phyloP scores from a whole-genome alignment of 1,140 invertebrate species.

The Brachionus rubens region DNA sequence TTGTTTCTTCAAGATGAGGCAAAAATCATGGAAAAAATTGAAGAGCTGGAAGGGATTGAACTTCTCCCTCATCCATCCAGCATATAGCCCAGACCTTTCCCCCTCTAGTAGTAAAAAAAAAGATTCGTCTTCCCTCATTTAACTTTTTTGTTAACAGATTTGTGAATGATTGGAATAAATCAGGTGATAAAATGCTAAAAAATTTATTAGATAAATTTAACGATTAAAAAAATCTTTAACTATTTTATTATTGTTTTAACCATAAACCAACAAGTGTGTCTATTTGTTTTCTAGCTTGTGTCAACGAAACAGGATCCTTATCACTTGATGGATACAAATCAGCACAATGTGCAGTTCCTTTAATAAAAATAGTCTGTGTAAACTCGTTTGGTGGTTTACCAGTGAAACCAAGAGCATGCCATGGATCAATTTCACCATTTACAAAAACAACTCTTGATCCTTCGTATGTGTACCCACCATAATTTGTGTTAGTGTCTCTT shows the following conservation, averaged over 20 bases:
- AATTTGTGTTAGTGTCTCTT: conserved; percentile 72
- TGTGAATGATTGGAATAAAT: too few species aligned
- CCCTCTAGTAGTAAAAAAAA: too few species aligned
- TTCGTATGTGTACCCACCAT: conserved; percentile 72
- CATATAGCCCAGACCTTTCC: too few species aligned
- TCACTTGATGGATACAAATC: conserved; percentile 66
- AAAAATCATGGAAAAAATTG: too few species aligned
- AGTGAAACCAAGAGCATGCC: conserved; percentile 73
- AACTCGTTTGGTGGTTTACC: conserved; percentile 52
- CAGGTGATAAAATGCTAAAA: background rate
- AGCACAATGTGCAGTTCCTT: conserved; percentile 72
- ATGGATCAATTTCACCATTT: conserved; percentile 86
- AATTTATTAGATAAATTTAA: background rate
- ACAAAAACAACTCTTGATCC: conserved; percentile 76
- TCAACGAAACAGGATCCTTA: conserved; percentile 65
- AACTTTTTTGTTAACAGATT: too few species aligned
- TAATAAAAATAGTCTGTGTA: conserved; percentile 53
- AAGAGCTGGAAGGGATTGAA: too few species aligned
- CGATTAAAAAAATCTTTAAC: background rate
- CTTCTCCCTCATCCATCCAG: too few species aligned
- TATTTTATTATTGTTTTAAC: conserved; percentile 51
- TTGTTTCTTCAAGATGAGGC: too few species aligned
- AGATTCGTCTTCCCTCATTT: too few species aligned
- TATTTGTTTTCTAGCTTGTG: conserved; percentile 64
- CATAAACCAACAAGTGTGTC: conserved; percentile 64